These are phyloP conservation scores for Gibbula magus DNA, from an alignment of 2,888 invertebrate species.

Conservation along the genomic window DNA sequence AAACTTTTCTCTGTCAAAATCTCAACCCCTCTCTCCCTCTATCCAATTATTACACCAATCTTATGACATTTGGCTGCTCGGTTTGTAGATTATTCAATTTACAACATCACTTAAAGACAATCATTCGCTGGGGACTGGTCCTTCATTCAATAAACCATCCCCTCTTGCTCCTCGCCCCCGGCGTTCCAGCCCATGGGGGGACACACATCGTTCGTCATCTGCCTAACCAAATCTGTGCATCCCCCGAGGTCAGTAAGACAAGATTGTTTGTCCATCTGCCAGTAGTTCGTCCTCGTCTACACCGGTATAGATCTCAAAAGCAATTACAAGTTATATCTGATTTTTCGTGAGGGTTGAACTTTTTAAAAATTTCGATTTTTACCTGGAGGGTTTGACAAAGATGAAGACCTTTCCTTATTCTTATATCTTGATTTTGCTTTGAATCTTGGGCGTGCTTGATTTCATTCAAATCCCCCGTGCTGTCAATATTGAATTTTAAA, in stretches of 20 bases:
- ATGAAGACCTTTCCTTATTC: no score
- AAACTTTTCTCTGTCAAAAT: neutral
- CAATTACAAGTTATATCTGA: no score
- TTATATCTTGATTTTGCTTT: no score
- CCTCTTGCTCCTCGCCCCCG: neutral
- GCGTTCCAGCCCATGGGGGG: conserved; percentile 5
- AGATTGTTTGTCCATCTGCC: conserved; percentile 5
- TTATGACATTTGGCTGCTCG: conserved; percentile 45
- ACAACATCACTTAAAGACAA: conserved; percentile 26
- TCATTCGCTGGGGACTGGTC: conserved; percentile 4
- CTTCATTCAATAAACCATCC: conserved; percentile 18
- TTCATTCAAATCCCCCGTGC: no score
- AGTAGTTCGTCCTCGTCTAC: no score
- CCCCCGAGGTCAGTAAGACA: conserved; percentile 3
- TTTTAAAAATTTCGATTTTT: no score
- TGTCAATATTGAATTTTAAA: no score
- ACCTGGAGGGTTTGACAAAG: no score
- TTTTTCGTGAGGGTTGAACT: no score
- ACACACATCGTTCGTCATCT: conserved; percentile 1
- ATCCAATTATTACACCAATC: conserved; percentile 37
- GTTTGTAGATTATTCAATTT: conserved; percentile 44
- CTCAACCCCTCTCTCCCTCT: conserved; percentile 6
- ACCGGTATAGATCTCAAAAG: no score
- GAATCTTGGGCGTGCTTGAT: no score
- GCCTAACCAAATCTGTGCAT: conserved; percentile 28